Evolutionary conservation across 2,797 vertebrate species (phyloP).

Genomic region (Brachyalestes nurse): DNA sequence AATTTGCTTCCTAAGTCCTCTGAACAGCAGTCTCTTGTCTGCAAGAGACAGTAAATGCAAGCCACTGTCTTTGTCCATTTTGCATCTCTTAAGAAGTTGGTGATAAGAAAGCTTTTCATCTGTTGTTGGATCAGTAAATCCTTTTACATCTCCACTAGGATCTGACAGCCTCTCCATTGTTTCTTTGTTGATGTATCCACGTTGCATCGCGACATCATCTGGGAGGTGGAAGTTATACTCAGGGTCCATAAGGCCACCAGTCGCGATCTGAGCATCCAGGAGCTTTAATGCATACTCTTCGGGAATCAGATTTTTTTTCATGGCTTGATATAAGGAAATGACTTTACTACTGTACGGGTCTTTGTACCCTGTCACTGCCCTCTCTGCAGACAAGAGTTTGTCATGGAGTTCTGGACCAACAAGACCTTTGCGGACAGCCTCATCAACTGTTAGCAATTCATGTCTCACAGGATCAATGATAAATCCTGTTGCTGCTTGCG

Average conservation of each 20-base stretch:
- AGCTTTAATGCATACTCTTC: constrained; percentile 91
- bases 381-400: constrained; percentile 91
- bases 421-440: constrained; percentile 91
- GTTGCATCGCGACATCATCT: constrained; percentile 86
- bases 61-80: constrained; percentile 80
- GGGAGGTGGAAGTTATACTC: constrained; percentile 92
- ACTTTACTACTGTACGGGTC: constrained; percentile 94
- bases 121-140: constrained; percentile 87
- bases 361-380: constrained; percentile 92
- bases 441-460: constrained; percentile 91
- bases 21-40: constrained; percentile 87
- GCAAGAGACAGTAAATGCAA: constrained; percentile 85
- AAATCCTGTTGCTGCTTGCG: constrained; percentile 96
- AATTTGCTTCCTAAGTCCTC: constrained; percentile 93
- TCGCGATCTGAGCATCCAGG: constrained; percentile 91
- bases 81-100: constrained; percentile 87
- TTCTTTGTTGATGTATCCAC: constrained; percentile 92
- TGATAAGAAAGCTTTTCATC: constrained; percentile 90
- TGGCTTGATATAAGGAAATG: constrained; percentile 95
- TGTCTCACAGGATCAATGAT: constrained; percentile 89
- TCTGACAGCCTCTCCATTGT: constrained; percentile 86
- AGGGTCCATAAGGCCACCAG: constrained; percentile 91
- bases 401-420: constrained; percentile 96
- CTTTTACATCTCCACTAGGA: constrained; percentile 77
- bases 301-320: constrained; percentile 92